Percentiles rank a stretch among this genome's conserved stretches.
These are phyloP conservation scores for Sycobia sp. DNA, from an alignment of 1,140 invertebrate genomes.

Conservation along the genomic window DNA sequence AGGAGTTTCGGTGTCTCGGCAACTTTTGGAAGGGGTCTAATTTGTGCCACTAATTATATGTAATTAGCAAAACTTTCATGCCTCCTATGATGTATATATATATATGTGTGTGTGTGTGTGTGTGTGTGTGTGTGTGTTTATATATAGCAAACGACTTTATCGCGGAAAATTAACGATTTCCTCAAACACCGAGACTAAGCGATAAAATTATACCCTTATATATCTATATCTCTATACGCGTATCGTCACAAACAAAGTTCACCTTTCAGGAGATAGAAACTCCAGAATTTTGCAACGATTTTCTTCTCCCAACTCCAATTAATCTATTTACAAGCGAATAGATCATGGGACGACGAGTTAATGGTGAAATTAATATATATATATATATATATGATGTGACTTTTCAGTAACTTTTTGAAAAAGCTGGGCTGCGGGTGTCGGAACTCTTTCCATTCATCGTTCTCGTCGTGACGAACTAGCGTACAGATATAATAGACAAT, in stretches of 20 bases:
- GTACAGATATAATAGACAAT: too few species aligned
- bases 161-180: slow-evolving; percentile 12
- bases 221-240: too few species aligned
- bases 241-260: slow-evolving; percentile 2
- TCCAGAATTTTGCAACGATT: slow-evolving; percentile 1
- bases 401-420: too few species aligned
- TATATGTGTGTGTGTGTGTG: too few species aligned
- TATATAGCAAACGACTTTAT: background rate
- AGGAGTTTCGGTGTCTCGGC: too few species aligned
- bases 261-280: background rate
- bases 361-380: too few species aligned
- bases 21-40: background rate
- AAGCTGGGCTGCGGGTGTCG: too few species aligned
- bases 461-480: too few species aligned
- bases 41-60: background rate
- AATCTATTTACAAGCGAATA: background rate
- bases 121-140: too few species aligned
- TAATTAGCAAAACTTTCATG: slow-evolving; percentile 2
- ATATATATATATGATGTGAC: too few species aligned
- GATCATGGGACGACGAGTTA: background rate
- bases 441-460: too few species aligned
- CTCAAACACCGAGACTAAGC: background rate
- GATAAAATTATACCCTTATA: slow-evolving; percentile 4
- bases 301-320: slow-evolving; percentile 5
- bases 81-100: too few species aligned